Evolutionary conservation across 2,113 vertebrate genomes (phyloP).

Genomic region (Motacilla tschutschensis): DNA sequence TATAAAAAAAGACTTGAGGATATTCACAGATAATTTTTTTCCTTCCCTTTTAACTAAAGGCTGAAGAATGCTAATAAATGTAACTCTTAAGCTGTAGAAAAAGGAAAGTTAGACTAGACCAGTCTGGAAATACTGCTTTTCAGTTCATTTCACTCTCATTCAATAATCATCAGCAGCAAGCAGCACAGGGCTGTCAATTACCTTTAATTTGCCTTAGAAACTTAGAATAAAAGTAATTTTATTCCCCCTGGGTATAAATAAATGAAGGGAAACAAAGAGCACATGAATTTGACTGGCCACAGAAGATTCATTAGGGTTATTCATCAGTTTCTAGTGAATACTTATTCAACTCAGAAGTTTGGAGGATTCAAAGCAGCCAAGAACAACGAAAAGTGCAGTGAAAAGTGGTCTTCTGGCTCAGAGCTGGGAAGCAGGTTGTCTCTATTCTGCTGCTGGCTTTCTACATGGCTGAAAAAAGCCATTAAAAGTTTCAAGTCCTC

Average conservation of each 20-base stretch:
- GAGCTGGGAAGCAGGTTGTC: not conserved
- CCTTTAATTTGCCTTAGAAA: conserved; percentile 5
- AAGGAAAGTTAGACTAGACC: not conserved
- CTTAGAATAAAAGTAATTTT: not conserved
- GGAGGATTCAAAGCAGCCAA: not conserved
- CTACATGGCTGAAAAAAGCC: not conserved
- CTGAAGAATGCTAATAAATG: not conserved
- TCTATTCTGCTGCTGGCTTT: not conserved
- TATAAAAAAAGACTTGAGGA: not conserved
- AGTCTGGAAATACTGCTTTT: not conserved
- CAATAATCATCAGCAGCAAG: not conserved
- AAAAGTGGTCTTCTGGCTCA: not conserved
- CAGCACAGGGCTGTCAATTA: not conserved
- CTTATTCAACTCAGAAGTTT: not conserved
- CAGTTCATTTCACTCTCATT: conserved; percentile 3
- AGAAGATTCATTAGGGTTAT: not conserved
- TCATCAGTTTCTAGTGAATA: not conserved
- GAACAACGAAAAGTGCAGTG: not conserved
- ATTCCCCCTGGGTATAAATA: not conserved
- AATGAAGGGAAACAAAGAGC: not conserved
- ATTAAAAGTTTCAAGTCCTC: not conserved
- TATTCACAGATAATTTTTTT: not conserved
- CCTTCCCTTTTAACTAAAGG: not conserved
- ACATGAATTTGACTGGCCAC: not conserved
- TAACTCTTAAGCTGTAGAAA: not conserved